Evolutionary conservation across 2,888 invertebrate genomes (phyloP).

Genomic region (Thymelicus sylvestris): DNA sequence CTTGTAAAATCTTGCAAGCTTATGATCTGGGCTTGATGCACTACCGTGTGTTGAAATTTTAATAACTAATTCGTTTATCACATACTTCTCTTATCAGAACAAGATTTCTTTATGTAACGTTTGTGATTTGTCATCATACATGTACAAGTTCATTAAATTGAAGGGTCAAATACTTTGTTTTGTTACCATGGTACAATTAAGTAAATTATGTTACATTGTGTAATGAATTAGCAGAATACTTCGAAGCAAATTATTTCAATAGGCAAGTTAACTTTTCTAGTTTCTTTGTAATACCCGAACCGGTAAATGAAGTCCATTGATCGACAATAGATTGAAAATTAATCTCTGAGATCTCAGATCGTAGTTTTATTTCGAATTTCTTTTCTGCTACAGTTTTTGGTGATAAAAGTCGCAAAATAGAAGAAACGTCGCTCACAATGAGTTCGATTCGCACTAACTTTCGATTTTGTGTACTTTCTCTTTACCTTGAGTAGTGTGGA

Average conservation of each 20-base stretch:
- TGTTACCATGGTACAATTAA: too few relatives aligned
- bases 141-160: too few relatives aligned
- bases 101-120: conserved; percentile 4
- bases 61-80: conserved; percentile 11
- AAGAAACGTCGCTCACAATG: conserved; percentile 18
- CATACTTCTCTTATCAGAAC: background rate
- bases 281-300: conserved; percentile 7
- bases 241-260: background rate
- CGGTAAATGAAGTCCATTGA: conserved; percentile 9
- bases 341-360: conserved; percentile 6
- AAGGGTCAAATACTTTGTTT: too few relatives aligned
- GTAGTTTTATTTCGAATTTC: conserved; percentile 21
- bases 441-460: conserved; percentile 51
- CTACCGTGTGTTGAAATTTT: too few relatives aligned
- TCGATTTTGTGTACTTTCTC: conserved; percentile 70
- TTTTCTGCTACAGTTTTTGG: conserved; percentile 20
- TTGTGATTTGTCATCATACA: too few relatives aligned
- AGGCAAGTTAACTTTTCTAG: background rate
- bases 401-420: conserved; percentile 4
- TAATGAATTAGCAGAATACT: too few relatives aligned
- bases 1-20: too few relatives aligned
- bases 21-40: too few relatives aligned
- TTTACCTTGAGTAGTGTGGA: conserved; percentile 57
- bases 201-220: too few relatives aligned
- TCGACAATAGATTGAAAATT: conserved; percentile 13